Conservation (phyloP, 2,888 invertebrate genomes). For the Trichopria drosophilae region DNA sequence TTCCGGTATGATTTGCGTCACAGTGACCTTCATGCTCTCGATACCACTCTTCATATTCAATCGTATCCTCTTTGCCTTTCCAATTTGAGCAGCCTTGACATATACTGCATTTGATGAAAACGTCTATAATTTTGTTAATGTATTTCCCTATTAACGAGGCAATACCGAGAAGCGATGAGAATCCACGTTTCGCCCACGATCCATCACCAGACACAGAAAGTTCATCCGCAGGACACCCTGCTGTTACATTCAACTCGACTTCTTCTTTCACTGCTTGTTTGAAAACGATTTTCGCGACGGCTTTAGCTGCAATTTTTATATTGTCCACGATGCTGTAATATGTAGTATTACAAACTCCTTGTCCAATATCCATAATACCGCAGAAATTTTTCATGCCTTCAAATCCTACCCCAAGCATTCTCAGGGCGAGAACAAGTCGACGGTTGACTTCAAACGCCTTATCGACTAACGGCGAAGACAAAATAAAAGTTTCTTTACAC, state of each 20-base stretch:
- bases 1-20: no score
- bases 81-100: no score
- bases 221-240: no score
- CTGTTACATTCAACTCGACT: conserved; percentile 12
- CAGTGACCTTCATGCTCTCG: no score
- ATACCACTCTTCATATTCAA: no score
- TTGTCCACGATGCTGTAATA: conserved; percentile 20
- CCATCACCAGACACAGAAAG: no score
- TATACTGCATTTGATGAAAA: no score
- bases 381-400: neutral
- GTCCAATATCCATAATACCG: conserved; percentile 6
- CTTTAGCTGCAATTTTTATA: conserved; percentile 16
- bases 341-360: conserved; percentile 12
- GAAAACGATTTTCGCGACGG: conserved; percentile 22
- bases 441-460: neutral
- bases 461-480: conserved; percentile 15
- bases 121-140: no score
- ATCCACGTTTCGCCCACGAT: no score
- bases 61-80: no score
- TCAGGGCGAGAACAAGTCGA: neutral
- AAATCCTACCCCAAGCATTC: neutral
- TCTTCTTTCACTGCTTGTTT: conserved; percentile 25
- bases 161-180: no score
- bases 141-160: no score
- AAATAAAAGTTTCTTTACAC: conserved; percentile 19